Evolutionary conservation across 2,888 invertebrate genomes (phyloP).

Genomic region (Aphodius granarius): DNA sequence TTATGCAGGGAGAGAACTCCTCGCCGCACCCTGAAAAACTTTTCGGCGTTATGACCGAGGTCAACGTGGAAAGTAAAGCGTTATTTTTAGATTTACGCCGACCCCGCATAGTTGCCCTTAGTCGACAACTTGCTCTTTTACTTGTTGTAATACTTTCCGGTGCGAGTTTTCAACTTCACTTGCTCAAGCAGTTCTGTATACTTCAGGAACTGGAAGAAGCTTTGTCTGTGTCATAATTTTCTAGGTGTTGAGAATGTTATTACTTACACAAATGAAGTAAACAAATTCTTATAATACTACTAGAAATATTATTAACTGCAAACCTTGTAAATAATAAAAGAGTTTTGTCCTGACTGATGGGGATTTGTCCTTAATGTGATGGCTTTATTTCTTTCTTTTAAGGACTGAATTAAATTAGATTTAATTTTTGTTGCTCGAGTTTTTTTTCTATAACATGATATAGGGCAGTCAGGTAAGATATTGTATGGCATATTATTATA

Average conservation of each 20-base stretch:
- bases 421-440: no score
- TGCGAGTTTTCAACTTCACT: conserved; percentile 6
- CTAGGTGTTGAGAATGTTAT: no score
- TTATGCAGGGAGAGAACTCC: background rate
- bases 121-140: background rate
- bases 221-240: background rate
- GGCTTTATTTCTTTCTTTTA: background rate
- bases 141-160: background rate
- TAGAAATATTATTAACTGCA: no score
- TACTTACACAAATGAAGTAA: no score
- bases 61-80: background rate
- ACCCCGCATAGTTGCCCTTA: background rate
- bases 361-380: background rate
- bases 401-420: background rate
- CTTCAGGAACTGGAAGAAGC: background rate
- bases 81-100: background rate
- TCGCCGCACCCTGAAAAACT: background rate
- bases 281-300: no score
- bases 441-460: no score
- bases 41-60: background rate
- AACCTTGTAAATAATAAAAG: no score
- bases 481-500: no score
- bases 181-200: no score
- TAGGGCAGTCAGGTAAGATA: no score
- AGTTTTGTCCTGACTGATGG: background rate